A percentile compares a stretch with the other conserved stretches of the same genome.
Conservation (phyloP, 2,888 invertebrate species). For the Lochmaea capreae region DNA sequence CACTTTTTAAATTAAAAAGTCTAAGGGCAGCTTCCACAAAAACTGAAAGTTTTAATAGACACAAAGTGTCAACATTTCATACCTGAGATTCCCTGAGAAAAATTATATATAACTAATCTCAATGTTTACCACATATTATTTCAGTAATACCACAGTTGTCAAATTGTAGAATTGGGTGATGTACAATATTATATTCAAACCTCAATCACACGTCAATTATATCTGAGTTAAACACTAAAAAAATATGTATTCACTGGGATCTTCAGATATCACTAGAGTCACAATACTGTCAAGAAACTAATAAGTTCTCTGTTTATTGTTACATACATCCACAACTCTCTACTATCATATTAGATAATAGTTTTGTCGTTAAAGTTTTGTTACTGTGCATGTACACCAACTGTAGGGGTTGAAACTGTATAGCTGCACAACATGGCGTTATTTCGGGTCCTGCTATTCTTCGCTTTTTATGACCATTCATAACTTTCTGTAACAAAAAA, state of each 20-base stretch:
- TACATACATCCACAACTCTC: conserved; percentile 90
- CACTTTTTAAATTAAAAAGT: conserved; percentile 25
- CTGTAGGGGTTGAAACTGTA: conserved; percentile 82
- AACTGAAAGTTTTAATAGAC: conserved; percentile 33
- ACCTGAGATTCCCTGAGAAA: conserved; percentile 37
- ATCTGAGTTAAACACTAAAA: conserved; percentile 10
- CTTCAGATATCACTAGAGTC: conserved; percentile 46
- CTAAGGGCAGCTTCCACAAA: conserved; percentile 29
- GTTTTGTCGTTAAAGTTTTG: conserved; percentile 81
- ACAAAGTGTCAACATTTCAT: conserved; percentile 35
- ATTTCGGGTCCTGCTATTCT: conserved; percentile 70
- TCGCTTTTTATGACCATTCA: conserved; percentile 68
- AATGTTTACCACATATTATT: neutral
- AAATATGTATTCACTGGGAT: conserved; percentile 32
- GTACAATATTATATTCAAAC: neutral
- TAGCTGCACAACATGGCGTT: conserved; percentile 88
- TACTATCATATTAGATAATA: conserved; percentile 91
- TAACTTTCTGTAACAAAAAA: conserved; percentile 74
- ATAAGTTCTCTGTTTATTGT: conserved; percentile 12
- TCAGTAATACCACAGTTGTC: neutral
- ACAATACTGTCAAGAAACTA: conserved; percentile 45
- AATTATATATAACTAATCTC: neutral
- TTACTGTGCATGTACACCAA: conserved; percentile 85
- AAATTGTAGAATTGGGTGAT: neutral
- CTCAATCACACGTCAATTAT: neutral